Base-by-base conservation (phyloP, 2,113 vertebrate genomes). In the Corapipo altera region DNA sequence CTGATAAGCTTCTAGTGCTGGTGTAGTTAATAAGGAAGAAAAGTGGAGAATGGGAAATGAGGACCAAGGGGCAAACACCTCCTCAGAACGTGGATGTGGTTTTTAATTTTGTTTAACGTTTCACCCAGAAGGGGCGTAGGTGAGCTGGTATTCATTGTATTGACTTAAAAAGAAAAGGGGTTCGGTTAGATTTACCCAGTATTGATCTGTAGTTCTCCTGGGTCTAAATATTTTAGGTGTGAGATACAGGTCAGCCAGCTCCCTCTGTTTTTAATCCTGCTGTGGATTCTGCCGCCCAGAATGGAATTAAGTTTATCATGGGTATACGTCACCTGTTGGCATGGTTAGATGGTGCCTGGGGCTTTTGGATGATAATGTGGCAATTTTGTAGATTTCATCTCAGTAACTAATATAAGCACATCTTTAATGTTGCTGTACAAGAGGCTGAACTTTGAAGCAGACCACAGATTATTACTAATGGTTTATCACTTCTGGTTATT, bases 301-400 rank as follows among this genome's bases (percentile, higher is more conserved):
- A 46, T 83, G 52, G 46, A 35, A 66, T 59, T 70, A 54, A 74
- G 43, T 1, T 5, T 35, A 26, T 77, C 64, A 28, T 18, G 15
- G 0, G 0, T 71, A 6, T 80, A 48, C 43, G 0, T 88, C 59
- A 74, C 52, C 46, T 88, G 39, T 71, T 97, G 96, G 94, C 96
- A 77, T 22, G 5, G 35, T 55, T 80, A 59, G 52, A 64, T 88
- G 65, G 27, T 88, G 96, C 94, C 96, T 96, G 90, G 51, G 88
- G 93, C 89, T 88, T 91, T 91, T 93, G 81, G 46, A 94, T 70
- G 46, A 48, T 82, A 80, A 83, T 15, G 55, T 70, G 21, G 70
- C 67, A 95, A 86, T 96, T 95, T 93, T 55, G 75, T 77, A 96
- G 95, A 95, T 95, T 96, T 83, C 75, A 96, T 96, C 90, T 96